These are phyloP conservation scores for Exocentrus adspersus DNA, from an alignment of 2,888 invertebrate genomes.

Conservation along the genomic window DNA sequence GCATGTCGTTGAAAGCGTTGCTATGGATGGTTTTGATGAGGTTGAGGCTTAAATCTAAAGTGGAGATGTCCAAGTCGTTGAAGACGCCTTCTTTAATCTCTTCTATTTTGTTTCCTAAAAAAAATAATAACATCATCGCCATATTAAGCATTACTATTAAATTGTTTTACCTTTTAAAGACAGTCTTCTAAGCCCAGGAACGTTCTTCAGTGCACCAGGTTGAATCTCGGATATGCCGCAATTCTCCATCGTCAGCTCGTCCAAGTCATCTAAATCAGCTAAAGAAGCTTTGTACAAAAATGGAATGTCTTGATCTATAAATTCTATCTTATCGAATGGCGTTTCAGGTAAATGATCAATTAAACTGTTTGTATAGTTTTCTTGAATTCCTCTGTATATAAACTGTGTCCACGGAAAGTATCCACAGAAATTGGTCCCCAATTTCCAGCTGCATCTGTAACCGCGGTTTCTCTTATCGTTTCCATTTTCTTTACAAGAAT, in stretches of 20 bases:
- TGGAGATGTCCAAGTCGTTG: slow-evolving; percentile 43
- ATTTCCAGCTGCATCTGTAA: no score
- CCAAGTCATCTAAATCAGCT: slow-evolving; percentile 46
- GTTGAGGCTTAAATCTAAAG: slow-evolving; percentile 47
- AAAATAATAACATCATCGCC: neutral
- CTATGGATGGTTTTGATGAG: slow-evolving; percentile 39
- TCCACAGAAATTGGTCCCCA: no score
- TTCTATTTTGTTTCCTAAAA: slow-evolving; percentile 43
- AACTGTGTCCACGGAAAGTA: slow-evolving; percentile 45
- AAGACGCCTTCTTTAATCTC: slow-evolving; percentile 47
- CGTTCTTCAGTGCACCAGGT: slow-evolving; percentile 46
- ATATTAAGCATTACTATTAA: no score
- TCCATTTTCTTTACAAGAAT: no score
- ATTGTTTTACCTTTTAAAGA: slow-evolving; percentile 44
- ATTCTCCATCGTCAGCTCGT: slow-evolving; percentile 47
- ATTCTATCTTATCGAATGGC: slow-evolving; percentile 47
- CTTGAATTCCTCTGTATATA: slow-evolving; percentile 49
- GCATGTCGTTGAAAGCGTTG: slow-evolving; percentile 46
- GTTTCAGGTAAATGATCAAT: slow-evolving; percentile 47
- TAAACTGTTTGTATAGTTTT: slow-evolving; percentile 45
- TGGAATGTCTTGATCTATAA: slow-evolving; percentile 48
- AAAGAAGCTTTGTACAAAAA: slow-evolving; percentile 46
- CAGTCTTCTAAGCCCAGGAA: slow-evolving; percentile 41
- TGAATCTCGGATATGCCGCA: slow-evolving; percentile 43
- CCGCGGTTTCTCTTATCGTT: no score